Conservation (phyloP, 2,888 invertebrate species). For the Drosophila engyochracea region DNA sequence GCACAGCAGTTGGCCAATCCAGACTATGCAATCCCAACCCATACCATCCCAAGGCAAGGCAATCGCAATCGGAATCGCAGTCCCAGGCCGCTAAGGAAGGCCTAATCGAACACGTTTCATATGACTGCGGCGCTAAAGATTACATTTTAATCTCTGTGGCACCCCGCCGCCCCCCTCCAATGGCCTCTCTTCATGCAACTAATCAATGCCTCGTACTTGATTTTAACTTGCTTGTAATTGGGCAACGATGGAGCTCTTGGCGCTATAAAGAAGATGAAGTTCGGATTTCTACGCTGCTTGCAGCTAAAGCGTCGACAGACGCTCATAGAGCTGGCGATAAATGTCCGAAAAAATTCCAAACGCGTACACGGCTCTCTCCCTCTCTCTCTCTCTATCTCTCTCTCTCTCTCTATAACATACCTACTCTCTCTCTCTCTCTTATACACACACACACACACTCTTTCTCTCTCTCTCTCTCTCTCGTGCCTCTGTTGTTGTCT, state of each 20-base stretch:
- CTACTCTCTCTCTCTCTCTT: background rate
- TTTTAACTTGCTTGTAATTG: slow-evolving; percentile 81
- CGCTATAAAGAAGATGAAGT: slow-evolving; percentile 36
- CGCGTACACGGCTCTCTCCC: slow-evolving; percentile 62
- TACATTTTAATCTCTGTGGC: slow-evolving; percentile 75
- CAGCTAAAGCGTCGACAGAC: slow-evolving; percentile 58
- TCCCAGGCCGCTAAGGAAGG: slow-evolving; percentile 40
- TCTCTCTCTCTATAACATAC: background rate
- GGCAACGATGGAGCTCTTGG: slow-evolving; percentile 72
- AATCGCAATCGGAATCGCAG: slow-evolving; percentile 31
- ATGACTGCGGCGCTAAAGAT: slow-evolving; percentile 81
- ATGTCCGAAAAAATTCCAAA: slow-evolving; percentile 73
- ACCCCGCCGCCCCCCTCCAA: slow-evolving; percentile 1
- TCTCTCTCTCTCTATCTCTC: background rate
- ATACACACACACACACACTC: background rate
- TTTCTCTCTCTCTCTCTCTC: background rate
- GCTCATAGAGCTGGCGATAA: slow-evolving; percentile 59
- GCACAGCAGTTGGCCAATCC: slow-evolving; percentile 73
- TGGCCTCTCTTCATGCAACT: slow-evolving; percentile 54
- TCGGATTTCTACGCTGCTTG: slow-evolving; percentile 33
- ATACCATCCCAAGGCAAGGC: background rate
- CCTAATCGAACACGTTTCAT: slow-evolving; percentile 80
- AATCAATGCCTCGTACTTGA: slow-evolving; percentile 80
- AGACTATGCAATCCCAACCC: slow-evolving; percentile 6
- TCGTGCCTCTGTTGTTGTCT: slow-evolving; percentile 17